These are phyloP conservation scores for Camptogramma bilineatum DNA, from an alignment of 2,888 invertebrate species.

Conservation along the genomic window DNA sequence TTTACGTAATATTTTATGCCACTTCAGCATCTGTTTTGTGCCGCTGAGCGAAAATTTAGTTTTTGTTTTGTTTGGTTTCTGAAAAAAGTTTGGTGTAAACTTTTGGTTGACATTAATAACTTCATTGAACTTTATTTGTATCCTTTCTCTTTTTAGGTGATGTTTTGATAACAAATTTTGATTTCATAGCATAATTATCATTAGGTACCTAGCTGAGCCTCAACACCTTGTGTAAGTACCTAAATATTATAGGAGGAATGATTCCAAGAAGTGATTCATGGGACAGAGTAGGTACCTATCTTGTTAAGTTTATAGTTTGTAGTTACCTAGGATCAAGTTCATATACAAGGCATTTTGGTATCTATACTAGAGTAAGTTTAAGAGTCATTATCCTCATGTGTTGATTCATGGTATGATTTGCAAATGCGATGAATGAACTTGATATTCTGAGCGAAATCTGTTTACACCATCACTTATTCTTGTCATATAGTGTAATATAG, in stretches of 20 bases:
- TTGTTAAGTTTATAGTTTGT: neutral
- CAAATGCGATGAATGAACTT: constrained; percentile 1
- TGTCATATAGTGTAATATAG: no score
- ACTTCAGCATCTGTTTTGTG: constrained; percentile 72
- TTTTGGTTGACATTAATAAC: neutral
- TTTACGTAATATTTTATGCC: constrained; percentile 81
- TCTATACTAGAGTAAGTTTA: neutral
- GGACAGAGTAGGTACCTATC: neutral
- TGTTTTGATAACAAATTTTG: neutral
- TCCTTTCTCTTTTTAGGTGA: neutral
- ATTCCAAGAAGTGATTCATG: neutral
- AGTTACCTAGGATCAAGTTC: neutral
- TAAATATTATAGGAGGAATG: neutral
- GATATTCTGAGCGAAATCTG: neutral
- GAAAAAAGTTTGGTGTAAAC: constrained; percentile 3
- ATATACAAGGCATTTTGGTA: neutral
- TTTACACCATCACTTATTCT: neutral
- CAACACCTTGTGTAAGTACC: neutral
- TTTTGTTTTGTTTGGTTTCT: constrained; percentile 23
- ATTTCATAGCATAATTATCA: neutral
- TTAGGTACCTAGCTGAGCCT: no score
- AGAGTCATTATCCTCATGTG: neutral
- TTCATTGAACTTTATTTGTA: neutral
- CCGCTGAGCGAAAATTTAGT: constrained; percentile 70
- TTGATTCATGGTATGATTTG: neutral